A percentile compares a stretch with the other conserved stretches of the same genome.
Conservation (phyloP, 2,888 invertebrate species). For the Seira sanloemensis region DNA sequence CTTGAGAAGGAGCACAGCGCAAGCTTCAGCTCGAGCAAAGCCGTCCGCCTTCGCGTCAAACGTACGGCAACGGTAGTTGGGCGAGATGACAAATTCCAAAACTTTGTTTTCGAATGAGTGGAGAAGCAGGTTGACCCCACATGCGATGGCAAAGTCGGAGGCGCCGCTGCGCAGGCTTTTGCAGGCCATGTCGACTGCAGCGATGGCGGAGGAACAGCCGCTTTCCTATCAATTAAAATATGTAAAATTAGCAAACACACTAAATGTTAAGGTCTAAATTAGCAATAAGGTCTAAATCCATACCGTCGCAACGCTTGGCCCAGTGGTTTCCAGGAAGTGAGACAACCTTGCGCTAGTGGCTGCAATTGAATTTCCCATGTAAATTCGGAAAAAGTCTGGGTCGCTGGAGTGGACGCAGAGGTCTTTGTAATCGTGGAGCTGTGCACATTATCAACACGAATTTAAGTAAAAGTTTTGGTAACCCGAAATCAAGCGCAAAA, state of each 20-base stretch:
- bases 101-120: slow-evolving; percentile 36
- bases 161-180: slow-evolving; percentile 56
- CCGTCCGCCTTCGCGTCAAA: slow-evolving; percentile 61
- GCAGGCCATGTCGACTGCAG: slow-evolving; percentile 62
- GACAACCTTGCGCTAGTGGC: slow-evolving; percentile 48
- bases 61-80: slow-evolving; percentile 55
- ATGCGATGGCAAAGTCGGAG: slow-evolving; percentile 53
- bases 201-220: slow-evolving; percentile 66
- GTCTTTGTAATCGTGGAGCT: slow-evolving; percentile 44
- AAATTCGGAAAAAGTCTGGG: slow-evolving; percentile 44
- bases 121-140: slow-evolving; percentile 63
- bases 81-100: slow-evolving; percentile 41
- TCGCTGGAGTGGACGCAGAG: not conserved
- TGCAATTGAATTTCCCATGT: slow-evolving; percentile 59
- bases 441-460: no score
- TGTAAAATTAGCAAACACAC: no score
- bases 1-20: slow-evolving; percentile 58
- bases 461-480: no score
- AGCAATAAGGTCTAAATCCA: not conserved
- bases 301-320: slow-evolving; percentile 54
- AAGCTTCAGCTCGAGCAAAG: slow-evolving; percentile 61
- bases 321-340: slow-evolving; percentile 57
- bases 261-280: not conserved
- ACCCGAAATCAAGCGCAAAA: not conserved
- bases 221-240: slow-evolving; percentile 33